Evolutionary conservation across 92 coral and sea anemone genomes (phyloP).

Genomic region (Virgularia gustaviana): DNA sequence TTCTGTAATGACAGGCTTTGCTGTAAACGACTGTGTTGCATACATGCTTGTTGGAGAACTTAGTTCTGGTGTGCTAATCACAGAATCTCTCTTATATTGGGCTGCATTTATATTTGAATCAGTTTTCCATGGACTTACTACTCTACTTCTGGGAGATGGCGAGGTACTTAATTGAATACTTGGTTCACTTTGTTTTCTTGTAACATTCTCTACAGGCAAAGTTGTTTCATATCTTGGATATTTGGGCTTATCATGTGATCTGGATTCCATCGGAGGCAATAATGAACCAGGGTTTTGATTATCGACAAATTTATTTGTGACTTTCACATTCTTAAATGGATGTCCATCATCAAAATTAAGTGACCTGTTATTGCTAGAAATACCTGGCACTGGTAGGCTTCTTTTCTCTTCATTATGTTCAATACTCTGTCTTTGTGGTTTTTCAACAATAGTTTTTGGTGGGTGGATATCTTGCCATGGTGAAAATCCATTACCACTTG

Average conservation of each 20-base stretch:
- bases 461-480: constrained; percentile 37
- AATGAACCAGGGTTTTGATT: constrained; percentile 10
- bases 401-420: constrained; percentile 18
- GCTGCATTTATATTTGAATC: constrained; percentile 12
- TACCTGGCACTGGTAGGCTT: not conserved
- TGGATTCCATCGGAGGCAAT: not conserved
- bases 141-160: not conserved
- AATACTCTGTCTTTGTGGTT: constrained; percentile 9
- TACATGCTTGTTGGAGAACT: constrained; percentile 2
- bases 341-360: constrained; percentile 2
- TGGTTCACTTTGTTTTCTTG: constrained; percentile 5
- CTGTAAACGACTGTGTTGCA: constrained; percentile 5
- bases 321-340: constrained; percentile 15
- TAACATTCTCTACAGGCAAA: constrained; percentile 9
- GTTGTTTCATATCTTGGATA: constrained; percentile 17
- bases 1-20: too few species aligned
- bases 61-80: constrained; percentile 17
- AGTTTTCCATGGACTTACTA: constrained; percentile 16
- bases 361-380: constrained; percentile 27
- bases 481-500: constrained; percentile 34
- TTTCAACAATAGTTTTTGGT: constrained; percentile 19
- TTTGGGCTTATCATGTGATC: constrained; percentile 22
- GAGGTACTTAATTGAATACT: not conserved
- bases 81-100: constrained; percentile 29
- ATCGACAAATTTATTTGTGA: not conserved